Base-by-base conservation (phyloP, 2,113 vertebrate genomes). In the Elephas maximus region DNA sequence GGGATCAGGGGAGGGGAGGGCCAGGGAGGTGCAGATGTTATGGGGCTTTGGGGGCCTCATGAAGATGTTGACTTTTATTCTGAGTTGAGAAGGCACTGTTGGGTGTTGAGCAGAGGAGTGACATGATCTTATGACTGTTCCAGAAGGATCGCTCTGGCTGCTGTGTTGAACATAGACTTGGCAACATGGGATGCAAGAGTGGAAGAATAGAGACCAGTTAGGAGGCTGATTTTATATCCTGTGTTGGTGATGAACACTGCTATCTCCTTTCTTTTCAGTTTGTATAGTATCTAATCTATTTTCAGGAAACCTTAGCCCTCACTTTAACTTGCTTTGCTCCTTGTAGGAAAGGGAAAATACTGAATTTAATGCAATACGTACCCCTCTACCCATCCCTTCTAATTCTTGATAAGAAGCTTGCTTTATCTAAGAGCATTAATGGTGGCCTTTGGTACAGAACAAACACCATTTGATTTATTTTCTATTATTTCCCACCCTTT, bases 281-380 rank as follows among this genome's bases (percentile, higher is more conserved):
- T 30, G 5, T 5, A 8, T 15, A 0, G 20, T 57, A 21, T 80
- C 65, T 45, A 20, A 23, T 23, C 37, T 3, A 71, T 8, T 53
- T n/a, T 69, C 80, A 74, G 79, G 57, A 62, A 76, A 37, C 18
- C 30, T 71, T 9, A 17, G 37, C 21, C 53, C 48, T 30, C 1
- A 2, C n/a, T 81, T 81, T 10, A 23, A 9, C 74, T 87, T n/a
- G n/a, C 48, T 96, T 44, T 79, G 45, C 30, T 57, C 63, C 26
- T 8, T 0, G 2, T 44, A 8, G 86, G 92, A 73, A 91, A 3
- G n/a, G 51, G 73, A 89, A 84, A 78, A 44, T 33, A 8, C 20
- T 2, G 12, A 77, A 69, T 44, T 91, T 9, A 77, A 45, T 7
- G 10, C 23, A 1, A 0, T 4, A 1, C 0, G 24, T 4, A 10